These are phyloP conservation scores for Dermolepida albohirtum DNA, from an alignment of 2,888 invertebrate genomes.

Conservation along the genomic window DNA sequence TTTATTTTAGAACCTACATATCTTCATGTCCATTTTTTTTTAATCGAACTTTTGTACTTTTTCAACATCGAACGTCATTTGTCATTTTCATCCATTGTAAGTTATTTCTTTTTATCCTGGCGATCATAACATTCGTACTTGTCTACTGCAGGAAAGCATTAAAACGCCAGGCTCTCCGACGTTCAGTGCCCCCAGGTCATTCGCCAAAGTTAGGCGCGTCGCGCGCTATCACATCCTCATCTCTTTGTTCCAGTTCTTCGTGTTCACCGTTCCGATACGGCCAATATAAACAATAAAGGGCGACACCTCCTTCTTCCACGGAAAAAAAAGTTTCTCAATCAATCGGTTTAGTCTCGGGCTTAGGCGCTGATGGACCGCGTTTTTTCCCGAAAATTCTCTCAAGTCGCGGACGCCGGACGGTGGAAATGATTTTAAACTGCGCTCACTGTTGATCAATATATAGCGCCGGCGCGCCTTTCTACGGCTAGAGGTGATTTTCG, in stretches of 20 bases:
- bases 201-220: not conserved
- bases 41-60: not conserved
- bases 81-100: not conserved
- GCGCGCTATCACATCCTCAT: not conserved
- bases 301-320: too few species aligned
- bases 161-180: not conserved
- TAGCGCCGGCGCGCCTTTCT: constrained; percentile 49
- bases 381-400: not conserved
- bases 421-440: constrained; percentile 28
- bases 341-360: not conserved
- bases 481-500: constrained; percentile 41
- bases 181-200: constrained; percentile 25
- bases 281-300: too few species aligned
- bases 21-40: too few species aligned
- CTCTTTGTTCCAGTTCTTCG: not conserved
- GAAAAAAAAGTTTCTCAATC: too few species aligned
- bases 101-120: not conserved
- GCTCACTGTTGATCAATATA: constrained; percentile 51
- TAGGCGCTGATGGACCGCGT: not conserved
- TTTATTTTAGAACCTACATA: too few species aligned
- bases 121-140: not conserved
- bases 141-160: not conserved
- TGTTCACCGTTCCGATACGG: not conserved
- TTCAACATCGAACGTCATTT: too few species aligned
- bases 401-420: not conserved